A percentile compares a stretch with the other conserved stretches of the same genome.
phyloP scores from a whole-genome alignment of 2,113 vertebrate genomes.

The Oxyura jamaicensis region DNA sequence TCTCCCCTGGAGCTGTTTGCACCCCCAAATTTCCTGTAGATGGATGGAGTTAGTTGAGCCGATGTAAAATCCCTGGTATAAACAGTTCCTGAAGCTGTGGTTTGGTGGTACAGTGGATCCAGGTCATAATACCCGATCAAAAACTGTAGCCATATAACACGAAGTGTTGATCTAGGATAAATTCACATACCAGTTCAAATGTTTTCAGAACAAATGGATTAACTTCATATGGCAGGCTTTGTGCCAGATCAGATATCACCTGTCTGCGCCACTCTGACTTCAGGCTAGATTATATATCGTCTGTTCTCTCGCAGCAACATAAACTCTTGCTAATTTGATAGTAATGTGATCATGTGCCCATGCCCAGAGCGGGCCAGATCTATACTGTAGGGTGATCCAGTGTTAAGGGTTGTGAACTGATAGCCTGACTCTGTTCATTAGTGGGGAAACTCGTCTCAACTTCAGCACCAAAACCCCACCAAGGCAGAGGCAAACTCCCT shows the following conservation, averaged over 20 bases:
- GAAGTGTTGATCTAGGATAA: neutral
- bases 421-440: neutral
- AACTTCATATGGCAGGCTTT: constrained; percentile 9
- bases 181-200: constrained; percentile 4
- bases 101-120: neutral
- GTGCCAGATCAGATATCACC: constrained; percentile 47
- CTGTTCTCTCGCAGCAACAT: constrained; percentile 5
- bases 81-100: neutral
- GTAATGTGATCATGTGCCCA: neutral
- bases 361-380: constrained; percentile 1
- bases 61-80: neutral
- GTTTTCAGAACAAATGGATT: constrained; percentile 62
- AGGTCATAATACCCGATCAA: neutral
- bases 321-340: constrained; percentile 37
- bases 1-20: neutral
- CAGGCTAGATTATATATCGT: constrained; percentile 41
- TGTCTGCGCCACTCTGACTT: constrained; percentile 33
- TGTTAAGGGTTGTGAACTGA: neutral
- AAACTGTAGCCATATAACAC: neutral
- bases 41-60: neutral
- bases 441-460: neutral
- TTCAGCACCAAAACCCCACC: neutral
- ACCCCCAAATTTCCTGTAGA: neutral
- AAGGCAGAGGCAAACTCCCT: neutral
- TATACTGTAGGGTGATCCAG: neutral